Evolutionary conservation across 2,888 invertebrate genomes (phyloP), one percentile per base, ranked within the genome.

Genomic region (Gasteruption jaculator): DNA sequence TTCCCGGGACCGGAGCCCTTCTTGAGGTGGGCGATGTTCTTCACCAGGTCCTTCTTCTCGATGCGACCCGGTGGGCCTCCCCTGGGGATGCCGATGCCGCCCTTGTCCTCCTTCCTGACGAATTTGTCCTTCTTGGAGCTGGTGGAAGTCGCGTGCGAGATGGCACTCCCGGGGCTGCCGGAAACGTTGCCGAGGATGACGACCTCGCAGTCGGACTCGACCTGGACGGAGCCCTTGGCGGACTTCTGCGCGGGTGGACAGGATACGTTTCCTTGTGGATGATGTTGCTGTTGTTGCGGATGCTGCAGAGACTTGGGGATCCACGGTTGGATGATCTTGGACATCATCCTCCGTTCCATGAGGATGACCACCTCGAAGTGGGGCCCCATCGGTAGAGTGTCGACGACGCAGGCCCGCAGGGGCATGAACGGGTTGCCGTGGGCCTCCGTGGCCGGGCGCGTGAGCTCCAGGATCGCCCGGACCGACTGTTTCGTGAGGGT

Each of bases 401-500:
- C 70, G 3, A 70, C 65, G 18, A 68, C 55, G 12, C 60, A 60
- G 3, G 69, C 70, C 38, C 56, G 52, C 2, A 60, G 53, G 1
- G 70, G 69, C 43, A 70, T 61, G 21, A 71, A 71, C 3, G 70
- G 65, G 45, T 60, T 56, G 16, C 68, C 67, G 11, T 61, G 50
- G 21, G 34, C 46, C 5, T 41, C 39, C 24, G 59, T 60, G 6
- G 57, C 52, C 3, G 71, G 70, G 18, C 66, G 60, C 5, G 61
- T 63, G 14, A 71, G 48, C 42, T 71, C 70, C 34, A 71, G 45
- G 43, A 70, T 67, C 6, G 68, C 62, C n/a, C 69, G 64, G 3
- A 68, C 69, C 1, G 71, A 66, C 42, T 67, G 69, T 34, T 70
- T 71, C 1, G 69, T 69, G 26, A 71, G 48, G 3, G 65, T 65